Percentiles rank a stretch among this genome's conserved stretches.
phyloP scores from a whole-genome alignment of 2,888 invertebrate species.

The Ectemnius lituratus region DNA sequence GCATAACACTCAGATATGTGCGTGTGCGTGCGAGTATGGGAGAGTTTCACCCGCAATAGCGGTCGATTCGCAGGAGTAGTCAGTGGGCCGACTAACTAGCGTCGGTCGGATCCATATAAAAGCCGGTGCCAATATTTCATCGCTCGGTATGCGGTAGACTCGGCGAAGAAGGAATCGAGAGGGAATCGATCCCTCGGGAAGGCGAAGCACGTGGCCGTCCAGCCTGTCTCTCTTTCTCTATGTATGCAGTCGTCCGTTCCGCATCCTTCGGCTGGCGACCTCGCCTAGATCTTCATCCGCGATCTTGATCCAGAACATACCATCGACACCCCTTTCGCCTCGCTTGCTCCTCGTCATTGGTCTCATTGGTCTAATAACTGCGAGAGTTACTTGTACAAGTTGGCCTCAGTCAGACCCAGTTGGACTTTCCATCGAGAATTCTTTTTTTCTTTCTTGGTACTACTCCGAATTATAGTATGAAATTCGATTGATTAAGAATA shows the following conservation, averaged over 20 bases:
- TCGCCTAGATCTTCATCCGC: constrained; percentile 42
- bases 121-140: constrained; percentile 62
- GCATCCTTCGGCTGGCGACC: constrained; percentile 35
- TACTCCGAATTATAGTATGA: no score
- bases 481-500: no score
- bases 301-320: constrained; percentile 30
- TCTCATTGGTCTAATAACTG: no score
- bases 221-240: no score
- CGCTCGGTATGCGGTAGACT: constrained; percentile 57
- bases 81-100: constrained; percentile 56
- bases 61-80: constrained; percentile 20
- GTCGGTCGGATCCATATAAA: constrained; percentile 58
- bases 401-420: no score
- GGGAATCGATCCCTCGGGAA: constrained; percentile 56
- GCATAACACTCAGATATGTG: constrained; percentile 21
- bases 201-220: constrained; percentile 15
- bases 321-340: not conserved
- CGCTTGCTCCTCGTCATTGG: no score
- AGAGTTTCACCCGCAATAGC: constrained; percentile 30
- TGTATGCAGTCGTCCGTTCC: constrained; percentile 20
- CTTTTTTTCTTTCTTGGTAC: no score
- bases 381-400: no score
- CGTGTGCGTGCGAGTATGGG: constrained; percentile 22
- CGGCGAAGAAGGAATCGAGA: constrained; percentile 46
- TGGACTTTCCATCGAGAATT: no score